Conservation (phyloP, 2,888 invertebrate species). For the Deroplatys truncata region DNA sequence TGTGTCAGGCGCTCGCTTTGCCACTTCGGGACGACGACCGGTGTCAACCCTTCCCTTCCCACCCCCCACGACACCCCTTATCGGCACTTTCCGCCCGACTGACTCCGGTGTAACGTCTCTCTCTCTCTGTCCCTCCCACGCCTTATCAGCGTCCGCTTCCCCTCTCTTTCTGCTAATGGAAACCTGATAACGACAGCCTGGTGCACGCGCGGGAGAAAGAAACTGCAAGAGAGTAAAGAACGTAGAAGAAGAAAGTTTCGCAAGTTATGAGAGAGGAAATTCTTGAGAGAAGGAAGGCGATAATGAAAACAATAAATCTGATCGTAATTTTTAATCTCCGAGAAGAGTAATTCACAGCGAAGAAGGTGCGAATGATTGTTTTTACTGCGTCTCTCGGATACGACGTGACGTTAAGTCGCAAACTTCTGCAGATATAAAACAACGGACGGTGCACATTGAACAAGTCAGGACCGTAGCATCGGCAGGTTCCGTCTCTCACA, state of each 20-base stretch:
- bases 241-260: not conserved
- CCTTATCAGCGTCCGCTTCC: constrained; percentile 8
- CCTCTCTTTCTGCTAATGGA: constrained; percentile 22
- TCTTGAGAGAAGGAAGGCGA: not conserved
- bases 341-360: not conserved
- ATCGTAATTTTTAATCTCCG: not conserved
- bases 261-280: not conserved
- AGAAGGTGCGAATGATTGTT: not conserved
- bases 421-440: not conserved
- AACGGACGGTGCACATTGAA: not conserved
- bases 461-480: not conserved
- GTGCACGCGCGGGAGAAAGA: not conserved
- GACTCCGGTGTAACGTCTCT: constrained; percentile 7
- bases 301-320: not conserved
- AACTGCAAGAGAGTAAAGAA: not conserved
- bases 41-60: not conserved
- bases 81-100: constrained; percentile 26
- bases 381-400: not conserved
- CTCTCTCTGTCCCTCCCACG: not conserved
- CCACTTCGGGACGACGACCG: not conserved
- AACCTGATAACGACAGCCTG: constrained; percentile 24
- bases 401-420: not conserved
- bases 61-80: constrained; percentile 1
- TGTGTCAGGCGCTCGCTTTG: not conserved
- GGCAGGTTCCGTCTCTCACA: not conserved